Evolutionary conservation across 2,797 vertebrate species (phyloP), one percentile per base, ranked within the genome.

Genomic region (Ficedula albicollis): DNA sequence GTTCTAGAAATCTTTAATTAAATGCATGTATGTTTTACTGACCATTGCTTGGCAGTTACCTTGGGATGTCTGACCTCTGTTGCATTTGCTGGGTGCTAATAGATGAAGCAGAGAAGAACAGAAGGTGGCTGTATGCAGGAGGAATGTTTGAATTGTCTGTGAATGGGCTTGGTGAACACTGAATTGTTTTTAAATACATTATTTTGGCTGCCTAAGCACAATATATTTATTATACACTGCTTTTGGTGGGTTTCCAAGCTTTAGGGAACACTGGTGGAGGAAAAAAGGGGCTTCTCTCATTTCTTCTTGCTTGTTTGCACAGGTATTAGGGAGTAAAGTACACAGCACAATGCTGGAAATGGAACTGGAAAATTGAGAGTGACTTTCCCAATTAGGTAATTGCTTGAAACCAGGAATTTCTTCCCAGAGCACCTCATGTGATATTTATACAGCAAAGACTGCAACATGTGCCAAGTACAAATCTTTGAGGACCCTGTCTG

Each of bases 1-100:
- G 34, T 54, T 86, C 34, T 79, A 44, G 70, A 79, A 88, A 66
- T 83, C 85, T 59, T 73, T 93, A 82, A 93, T 95, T 90, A 74
- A 85, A 87, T 68, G 22, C 2, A 10, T 76, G 36, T 46, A 15
- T 87, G 60, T 83, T 89, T 67, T 73, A 63, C 67, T 91, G 94
- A 63, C 87, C 41, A 4, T 60, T 82, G 91, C 56, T 79, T 82
- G 83, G 83, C 48, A 76, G 77, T 63, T 84, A 56, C 90, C 87
- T 84, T 74, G 93, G 86, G 63, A 32, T 89, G 70, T 29, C 41
- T 87, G 91, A 84, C 52, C 83, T 81, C 55, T 79, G 48, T 1
- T 39, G 63, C 52, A 25, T 78, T 88, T 82, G 48, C 70, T 85
- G 81, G 49, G 83, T 78, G 83, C 48, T 18, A 4, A 56, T 11